A percentile compares a stretch with the other conserved stretches of the same genome.
phyloP scores from a whole-genome alignment of 2,888 invertebrate genomes.

The Anticlea derivata region DNA sequence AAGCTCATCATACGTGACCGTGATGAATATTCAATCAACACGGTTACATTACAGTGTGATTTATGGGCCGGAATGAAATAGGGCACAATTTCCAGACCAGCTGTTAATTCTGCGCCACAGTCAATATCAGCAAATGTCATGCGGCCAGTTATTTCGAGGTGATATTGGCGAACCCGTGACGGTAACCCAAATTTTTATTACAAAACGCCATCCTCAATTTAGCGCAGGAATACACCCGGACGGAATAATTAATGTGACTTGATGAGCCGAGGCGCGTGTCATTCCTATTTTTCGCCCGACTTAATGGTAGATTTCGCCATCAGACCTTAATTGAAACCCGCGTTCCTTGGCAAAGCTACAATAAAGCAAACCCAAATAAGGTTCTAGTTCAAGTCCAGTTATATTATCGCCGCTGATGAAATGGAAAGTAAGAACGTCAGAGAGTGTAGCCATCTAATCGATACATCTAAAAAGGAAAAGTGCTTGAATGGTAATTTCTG shows the following conservation, averaged over 20 bases:
- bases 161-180: conserved; percentile 29
- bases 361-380: conserved; percentile 22
- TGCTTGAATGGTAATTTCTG: conserved; percentile 11
- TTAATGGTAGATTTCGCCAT: conserved; percentile 33
- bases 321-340: conserved; percentile 28
- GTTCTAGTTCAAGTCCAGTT: conserved; percentile 13
- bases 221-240: conserved; percentile 47
- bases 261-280: conserved; percentile 41
- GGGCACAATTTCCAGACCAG: conserved; percentile 36
- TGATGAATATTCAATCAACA: conserved; percentile 31
- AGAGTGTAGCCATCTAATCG: conserved; percentile 10
- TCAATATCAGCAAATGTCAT: conserved; percentile 35
- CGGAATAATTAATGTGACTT: conserved; percentile 52
- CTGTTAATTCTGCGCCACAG: conserved; percentile 35
- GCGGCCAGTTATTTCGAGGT: conserved; percentile 32
- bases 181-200: conserved; percentile 49
- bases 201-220: conserved; percentile 50
- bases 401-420: conserved; percentile 17
- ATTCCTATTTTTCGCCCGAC: conserved; percentile 40
- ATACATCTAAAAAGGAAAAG: conserved; percentile 20
- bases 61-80: conserved; percentile 23
- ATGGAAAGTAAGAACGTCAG: conserved; percentile 9
- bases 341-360: conserved; percentile 19
- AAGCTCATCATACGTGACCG: conserved; percentile 23
- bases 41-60: conserved; percentile 20